phyloP scores from a whole-genome alignment of 2,113 vertebrate genomes.

The Lanius collurio region DNA sequence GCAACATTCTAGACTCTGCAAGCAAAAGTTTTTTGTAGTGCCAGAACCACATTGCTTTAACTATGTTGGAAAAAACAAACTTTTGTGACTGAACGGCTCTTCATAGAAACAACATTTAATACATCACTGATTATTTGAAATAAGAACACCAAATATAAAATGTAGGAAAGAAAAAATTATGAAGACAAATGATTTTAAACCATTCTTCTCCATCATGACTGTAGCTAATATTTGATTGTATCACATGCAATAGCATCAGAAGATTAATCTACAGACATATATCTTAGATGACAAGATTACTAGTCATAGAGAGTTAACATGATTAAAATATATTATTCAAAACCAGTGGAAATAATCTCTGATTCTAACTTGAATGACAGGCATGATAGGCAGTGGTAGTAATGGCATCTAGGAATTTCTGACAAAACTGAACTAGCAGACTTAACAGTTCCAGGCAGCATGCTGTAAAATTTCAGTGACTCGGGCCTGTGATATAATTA shows the following conservation, averaged over 20 bases:
- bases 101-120: not conserved
- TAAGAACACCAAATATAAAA: not conserved
- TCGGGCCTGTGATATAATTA: not conserved
- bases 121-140: not conserved
- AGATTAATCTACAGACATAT: not conserved
- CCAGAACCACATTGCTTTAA: not conserved
- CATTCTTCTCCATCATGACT: not conserved
- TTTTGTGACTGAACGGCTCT: not conserved
- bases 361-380: not conserved
- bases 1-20: not conserved
- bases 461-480: not conserved
- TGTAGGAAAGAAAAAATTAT: not conserved
- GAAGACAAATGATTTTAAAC: not conserved
- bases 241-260: not conserved
- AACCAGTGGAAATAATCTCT: not conserved
- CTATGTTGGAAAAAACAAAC: not conserved
- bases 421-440: not conserved
- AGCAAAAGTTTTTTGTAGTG: not conserved
- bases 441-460: not conserved
- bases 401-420: not conserved
- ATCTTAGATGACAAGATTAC: not conserved
- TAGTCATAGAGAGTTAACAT: not conserved
- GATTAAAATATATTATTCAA: not conserved
- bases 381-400: not conserved
- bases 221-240: not conserved